These are phyloP conservation scores for Aplysia californica DNA, from an alignment of 1,140 invertebrate genomes.

Conservation along the genomic window DNA sequence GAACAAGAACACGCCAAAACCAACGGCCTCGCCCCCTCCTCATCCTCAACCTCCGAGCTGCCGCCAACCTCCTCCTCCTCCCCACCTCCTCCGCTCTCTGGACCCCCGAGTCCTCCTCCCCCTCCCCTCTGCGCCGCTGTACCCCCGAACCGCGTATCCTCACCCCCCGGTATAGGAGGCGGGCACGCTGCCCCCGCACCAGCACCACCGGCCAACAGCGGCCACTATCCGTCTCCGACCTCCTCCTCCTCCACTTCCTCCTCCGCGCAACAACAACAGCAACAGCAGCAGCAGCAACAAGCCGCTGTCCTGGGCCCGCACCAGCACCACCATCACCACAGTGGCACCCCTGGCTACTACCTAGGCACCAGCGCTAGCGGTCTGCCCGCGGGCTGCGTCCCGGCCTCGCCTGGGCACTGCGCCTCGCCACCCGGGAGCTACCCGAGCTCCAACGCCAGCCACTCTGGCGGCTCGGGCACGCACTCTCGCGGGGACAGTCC, in stretches of 20 bases:
- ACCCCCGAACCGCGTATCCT: too few relatives aligned
- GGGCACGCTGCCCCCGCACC: too few relatives aligned
- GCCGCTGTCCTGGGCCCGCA: too few relatives aligned
- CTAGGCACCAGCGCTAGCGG: neutral
- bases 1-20: neutral
- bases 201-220: too few relatives aligned
- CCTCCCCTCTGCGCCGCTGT: too few relatives aligned
- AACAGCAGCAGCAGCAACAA: conserved; percentile 5
- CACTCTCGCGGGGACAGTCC: conserved; percentile 17
- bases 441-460: conserved; percentile 11
- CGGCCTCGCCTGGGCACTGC: conserved; percentile 1
- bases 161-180: too few relatives aligned
- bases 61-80: too few relatives aligned
- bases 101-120: too few relatives aligned
- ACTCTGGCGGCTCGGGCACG: conserved; percentile 2
- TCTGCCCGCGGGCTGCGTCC: neutral
- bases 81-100: too few relatives aligned
- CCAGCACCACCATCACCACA: conserved; percentile 8
- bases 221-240: conserved; percentile 4
- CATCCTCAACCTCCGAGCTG: too few relatives aligned
- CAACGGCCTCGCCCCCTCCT: conserved; percentile 4
- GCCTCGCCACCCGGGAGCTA: conserved; percentile 9
- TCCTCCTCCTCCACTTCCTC: neutral
- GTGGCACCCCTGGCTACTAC: neutral
- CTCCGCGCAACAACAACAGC: neutral